Conservation (phyloP, 2,113 vertebrate genomes). For the Hypanus sabinus region DNA sequence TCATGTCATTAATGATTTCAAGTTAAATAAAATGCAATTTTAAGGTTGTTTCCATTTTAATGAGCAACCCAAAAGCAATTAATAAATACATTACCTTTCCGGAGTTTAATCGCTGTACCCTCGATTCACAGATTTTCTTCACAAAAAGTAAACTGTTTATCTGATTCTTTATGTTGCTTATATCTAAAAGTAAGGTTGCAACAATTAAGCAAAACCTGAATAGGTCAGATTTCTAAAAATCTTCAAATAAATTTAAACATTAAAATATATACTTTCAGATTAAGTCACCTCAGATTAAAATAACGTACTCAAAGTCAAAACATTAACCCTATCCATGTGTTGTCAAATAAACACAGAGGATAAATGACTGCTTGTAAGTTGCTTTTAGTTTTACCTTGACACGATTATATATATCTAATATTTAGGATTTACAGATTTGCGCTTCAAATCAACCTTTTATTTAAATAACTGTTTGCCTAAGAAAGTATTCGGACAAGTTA, state of each 20-base stretch:
- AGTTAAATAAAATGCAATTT: neutral
- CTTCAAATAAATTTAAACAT: neutral
- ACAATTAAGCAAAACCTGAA: neutral
- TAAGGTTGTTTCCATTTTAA: neutral
- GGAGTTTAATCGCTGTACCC: constrained; percentile 91
- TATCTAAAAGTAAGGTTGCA: constrained; percentile 67
- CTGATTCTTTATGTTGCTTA: constrained; percentile 98
- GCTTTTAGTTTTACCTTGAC: neutral
- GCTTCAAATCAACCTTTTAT: neutral
- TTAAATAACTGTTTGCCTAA: neutral
- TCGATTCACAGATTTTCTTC: constrained; percentile 96
- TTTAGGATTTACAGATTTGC: neutral
- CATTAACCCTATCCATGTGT: neutral
- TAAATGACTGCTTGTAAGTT: neutral
- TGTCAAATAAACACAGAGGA: neutral
- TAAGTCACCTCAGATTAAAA: neutral
- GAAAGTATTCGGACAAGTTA: neutral
- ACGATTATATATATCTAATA: neutral
- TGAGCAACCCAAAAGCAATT: neutral
- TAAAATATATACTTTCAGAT: neutral
- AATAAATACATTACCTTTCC: constrained; percentile 77
- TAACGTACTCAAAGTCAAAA: neutral
- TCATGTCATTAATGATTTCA: neutral
- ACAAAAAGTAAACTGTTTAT: constrained; percentile 98
- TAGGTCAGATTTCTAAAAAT: neutral